Evolutionary conservation across 2,888 invertebrate genomes (phyloP).

Genomic region (Amblyteles armatorius): DNA sequence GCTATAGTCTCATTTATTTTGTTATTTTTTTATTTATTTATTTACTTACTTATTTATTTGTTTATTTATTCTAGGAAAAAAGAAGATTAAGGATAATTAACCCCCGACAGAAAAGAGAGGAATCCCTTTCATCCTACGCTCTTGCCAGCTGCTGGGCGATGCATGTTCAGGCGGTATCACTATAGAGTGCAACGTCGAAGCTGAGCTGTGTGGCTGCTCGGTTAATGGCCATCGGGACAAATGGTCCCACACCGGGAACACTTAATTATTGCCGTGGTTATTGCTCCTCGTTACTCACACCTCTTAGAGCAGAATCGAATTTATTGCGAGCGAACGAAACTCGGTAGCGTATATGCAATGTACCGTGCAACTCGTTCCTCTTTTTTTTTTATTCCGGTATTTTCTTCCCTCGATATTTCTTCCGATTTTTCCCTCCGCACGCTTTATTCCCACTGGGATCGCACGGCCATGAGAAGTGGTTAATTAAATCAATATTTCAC

Average conservation of each 20-base stretch:
- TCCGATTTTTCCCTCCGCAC: slow-evolving; percentile 15
- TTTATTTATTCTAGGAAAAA: slow-evolving; percentile 2
- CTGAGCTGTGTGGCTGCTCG: slow-evolving; percentile 45
- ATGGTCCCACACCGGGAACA: slow-evolving; percentile 66
- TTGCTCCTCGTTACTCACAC: slow-evolving; percentile 68
- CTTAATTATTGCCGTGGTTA: slow-evolving; percentile 67
- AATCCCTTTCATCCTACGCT: slow-evolving; percentile 46
- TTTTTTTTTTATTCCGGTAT: slow-evolving; percentile 18
- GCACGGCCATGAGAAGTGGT: slow-evolving; percentile 30
- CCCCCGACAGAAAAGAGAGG: slow-evolving; percentile 46
- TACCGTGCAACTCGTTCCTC: neutral
- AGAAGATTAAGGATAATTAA: slow-evolving; percentile 50
- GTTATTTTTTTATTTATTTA: slow-evolving; percentile 45
- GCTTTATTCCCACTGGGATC: slow-evolving; percentile 4
- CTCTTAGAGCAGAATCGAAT: slow-evolving; percentile 64
- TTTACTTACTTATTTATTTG: slow-evolving; percentile 16
- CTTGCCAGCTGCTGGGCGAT: slow-evolving; percentile 10
- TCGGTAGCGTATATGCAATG: slow-evolving; percentile 44
- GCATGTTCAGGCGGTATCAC: neutral
- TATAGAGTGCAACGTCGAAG: slow-evolving; percentile 33
- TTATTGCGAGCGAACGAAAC: slow-evolving; percentile 60
- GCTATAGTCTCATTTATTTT: slow-evolving; percentile 12
- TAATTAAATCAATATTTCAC: slow-evolving; percentile 56
- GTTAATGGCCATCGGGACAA: slow-evolving; percentile 66
- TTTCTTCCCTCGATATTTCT: slow-evolving; percentile 5